A percentile compares a stretch with the other conserved stretches of the same genome.
These are phyloP conservation scores for Glandiceps talaboti DNA, from an alignment of 53 echinoderm and acorn worm species.

Conservation along the genomic window DNA sequence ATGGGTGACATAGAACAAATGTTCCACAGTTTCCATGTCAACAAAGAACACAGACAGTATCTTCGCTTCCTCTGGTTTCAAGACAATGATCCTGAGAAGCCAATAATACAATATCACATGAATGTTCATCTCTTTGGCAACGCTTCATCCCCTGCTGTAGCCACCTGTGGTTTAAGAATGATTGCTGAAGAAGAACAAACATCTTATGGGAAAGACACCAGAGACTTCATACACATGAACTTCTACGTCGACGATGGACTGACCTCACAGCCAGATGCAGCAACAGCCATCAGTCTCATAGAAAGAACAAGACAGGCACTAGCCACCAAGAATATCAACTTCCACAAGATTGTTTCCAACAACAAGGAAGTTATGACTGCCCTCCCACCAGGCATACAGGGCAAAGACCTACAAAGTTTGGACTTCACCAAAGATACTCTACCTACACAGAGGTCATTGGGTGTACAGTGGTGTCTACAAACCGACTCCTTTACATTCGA, in stretches of 20 bases:
- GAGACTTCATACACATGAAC: conserved; percentile 21
- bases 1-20: conserved; percentile 53
- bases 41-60: conserved; percentile 31
- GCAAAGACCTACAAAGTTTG: no score
- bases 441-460: no score
- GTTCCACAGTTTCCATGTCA: conserved; percentile 46
- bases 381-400: background rate
- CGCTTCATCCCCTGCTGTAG: conserved; percentile 42
- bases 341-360: conserved; percentile 60
- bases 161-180: conserved; percentile 34
- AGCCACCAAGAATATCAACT: conserved; percentile 21
- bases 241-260: conserved; percentile 60
- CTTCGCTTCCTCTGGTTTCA: conserved; percentile 38
- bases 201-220: conserved; percentile 2
- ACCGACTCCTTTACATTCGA: no score
- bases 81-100: conserved; percentile 22
- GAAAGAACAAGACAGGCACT: conserved; percentile 16
- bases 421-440: no score
- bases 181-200: conserved; percentile 20
- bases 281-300: conserved; percentile 7
- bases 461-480: no score
- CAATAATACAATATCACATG: conserved; percentile 27
- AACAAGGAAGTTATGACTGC: background rate
- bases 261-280: background rate
- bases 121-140: conserved; percentile 32